Conservation (phyloP, 1,140 invertebrate genomes). For the Saxidomus purpurata region DNA sequence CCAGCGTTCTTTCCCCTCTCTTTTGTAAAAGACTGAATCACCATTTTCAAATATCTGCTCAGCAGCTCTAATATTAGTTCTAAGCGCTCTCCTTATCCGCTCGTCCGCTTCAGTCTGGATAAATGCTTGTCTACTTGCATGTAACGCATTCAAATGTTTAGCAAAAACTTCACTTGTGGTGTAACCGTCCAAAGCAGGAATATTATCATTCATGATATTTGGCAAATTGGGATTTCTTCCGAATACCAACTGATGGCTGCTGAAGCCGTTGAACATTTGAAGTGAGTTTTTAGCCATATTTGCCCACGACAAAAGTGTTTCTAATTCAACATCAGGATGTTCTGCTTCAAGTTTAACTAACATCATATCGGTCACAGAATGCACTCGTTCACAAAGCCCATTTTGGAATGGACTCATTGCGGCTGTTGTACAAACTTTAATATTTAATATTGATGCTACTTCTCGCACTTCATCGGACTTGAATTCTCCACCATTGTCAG, state of each 20-base stretch:
- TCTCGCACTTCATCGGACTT: slow-evolving; percentile 57
- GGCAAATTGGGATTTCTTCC: slow-evolving; percentile 59
- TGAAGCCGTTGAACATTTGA: slow-evolving; percentile 70
- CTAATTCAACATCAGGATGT: not conserved
- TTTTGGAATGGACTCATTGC: slow-evolving; percentile 51
- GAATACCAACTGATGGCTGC: too few relatives aligned
- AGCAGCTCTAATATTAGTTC: slow-evolving; percentile 62
- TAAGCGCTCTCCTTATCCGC: slow-evolving; percentile 64
- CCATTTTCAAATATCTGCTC: slow-evolving; percentile 61
- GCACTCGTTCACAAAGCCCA: slow-evolving; percentile 53
- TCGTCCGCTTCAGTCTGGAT: slow-evolving; percentile 66
- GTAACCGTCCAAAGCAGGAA: slow-evolving; percentile 49
- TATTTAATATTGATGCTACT: slow-evolving; percentile 32
- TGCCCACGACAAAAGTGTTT: slow-evolving; percentile 46
- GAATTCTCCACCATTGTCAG: too few relatives aligned
- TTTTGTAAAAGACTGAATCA: slow-evolving; percentile 65
- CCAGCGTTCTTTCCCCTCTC: slow-evolving; percentile 66
- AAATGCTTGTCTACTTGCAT: not conserved
- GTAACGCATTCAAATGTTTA: slow-evolving; percentile 65
- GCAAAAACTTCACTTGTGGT: slow-evolving; percentile 65
- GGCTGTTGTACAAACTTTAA: slow-evolving; percentile 6
- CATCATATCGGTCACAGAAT: slow-evolving; percentile 65
- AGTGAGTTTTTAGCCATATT: slow-evolving; percentile 68
- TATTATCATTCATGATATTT: slow-evolving; percentile 56
- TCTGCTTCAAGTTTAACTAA: slow-evolving; percentile 44